Conservation (phyloP, 2,797 vertebrate species). For the Cyprinodon diabolis region DNA sequence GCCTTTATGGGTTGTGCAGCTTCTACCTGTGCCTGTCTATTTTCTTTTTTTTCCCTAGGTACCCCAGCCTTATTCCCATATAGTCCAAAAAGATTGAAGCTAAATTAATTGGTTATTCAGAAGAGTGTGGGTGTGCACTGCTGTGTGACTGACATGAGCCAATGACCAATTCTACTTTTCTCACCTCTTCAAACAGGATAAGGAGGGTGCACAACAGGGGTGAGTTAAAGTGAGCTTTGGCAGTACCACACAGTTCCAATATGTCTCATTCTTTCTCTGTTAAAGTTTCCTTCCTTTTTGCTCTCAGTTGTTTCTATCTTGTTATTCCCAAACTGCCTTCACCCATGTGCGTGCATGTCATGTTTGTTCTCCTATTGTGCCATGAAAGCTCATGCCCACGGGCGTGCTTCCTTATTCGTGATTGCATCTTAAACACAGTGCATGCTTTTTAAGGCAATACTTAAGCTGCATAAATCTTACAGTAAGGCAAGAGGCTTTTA, state of each 20-base stretch:
- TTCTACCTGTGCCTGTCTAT: background rate
- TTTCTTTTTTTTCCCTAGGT: background rate
- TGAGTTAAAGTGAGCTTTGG: background rate
- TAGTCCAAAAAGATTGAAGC: background rate
- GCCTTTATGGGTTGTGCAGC: background rate
- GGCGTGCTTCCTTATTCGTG: background rate
- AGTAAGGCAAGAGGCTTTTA: background rate
- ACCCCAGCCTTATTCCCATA: background rate
- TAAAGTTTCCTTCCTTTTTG: background rate
- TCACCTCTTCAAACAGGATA: background rate
- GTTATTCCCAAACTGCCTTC: background rate
- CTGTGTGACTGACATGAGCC: background rate
- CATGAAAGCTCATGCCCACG: background rate
- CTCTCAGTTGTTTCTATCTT: background rate
- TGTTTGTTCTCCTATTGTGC: conserved; percentile 4
- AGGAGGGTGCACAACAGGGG: background rate
- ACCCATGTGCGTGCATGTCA: background rate
- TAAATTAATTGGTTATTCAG: conserved; percentile 1
- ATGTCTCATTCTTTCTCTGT: background rate
- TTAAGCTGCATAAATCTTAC: background rate
- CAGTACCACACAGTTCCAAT: conserved; percentile 1
- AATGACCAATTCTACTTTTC: background rate
- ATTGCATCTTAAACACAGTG: background rate
- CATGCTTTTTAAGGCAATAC: background rate
- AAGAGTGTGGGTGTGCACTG: background rate